Evolutionary conservation across 2,888 invertebrate species (phyloP), one percentile per base, ranked within the genome.

Genomic region (Drosophila fulvimacula): DNA sequence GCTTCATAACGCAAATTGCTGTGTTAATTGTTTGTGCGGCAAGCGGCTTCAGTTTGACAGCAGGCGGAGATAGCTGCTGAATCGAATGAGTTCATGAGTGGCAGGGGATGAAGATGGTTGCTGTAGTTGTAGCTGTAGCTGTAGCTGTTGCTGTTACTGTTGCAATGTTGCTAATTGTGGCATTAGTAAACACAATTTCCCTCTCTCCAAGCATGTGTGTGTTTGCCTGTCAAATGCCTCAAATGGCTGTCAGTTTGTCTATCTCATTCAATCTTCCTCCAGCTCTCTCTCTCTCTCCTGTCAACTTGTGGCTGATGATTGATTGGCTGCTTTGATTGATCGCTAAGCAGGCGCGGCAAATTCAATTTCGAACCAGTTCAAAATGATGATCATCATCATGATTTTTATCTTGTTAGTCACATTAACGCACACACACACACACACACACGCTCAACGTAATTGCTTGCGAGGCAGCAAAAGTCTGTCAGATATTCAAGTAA

Each of bases 271-370:
- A n/a, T 15, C 38, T 1, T 21, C 38, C 34, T 3, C 13, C 1
- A n/a, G n/a, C 11, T 13, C 17, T 19, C 17, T 17, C 30, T 7
- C 30, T 15, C 36, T 41, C 5, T 7, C 7, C 27, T 63, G 55
- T 53, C 68, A 60, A 42, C 44, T 49, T 24, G 44, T 39, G 58
- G 53, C 56, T 44, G 32, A 61, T 79, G 80, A 81, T 73, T 83
- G 81, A 78, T 83, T 79, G 76, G 67, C 61, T 62, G 56, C 56
- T 67, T 71, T 74, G 74, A 82, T 78, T 78, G 72, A 82, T 69
- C 81, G 70, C 49, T 66, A 53, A 49, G 17, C 55, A 53, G 58
- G 39, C 46, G 59, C 62, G 19, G 49, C 41, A 51, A 34, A 48
- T 70, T 75, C 49, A 70, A 70, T 71, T 66, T 58, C 52, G 44